Conservation (phyloP, 2,113 vertebrate genomes). For the Crotophaga sulcirostris region DNA sequence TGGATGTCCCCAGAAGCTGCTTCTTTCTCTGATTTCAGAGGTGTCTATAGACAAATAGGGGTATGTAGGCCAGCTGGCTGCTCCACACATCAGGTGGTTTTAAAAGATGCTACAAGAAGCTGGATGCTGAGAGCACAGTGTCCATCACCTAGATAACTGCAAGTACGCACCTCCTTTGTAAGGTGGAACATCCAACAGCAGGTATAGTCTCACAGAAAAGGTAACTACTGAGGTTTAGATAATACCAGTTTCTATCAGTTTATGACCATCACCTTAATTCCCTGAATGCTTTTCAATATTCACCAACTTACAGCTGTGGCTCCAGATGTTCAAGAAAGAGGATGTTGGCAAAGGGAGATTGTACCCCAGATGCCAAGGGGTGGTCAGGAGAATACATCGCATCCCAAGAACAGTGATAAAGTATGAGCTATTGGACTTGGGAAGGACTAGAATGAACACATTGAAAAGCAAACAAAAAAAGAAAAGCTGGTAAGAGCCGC, state of each 20-base stretch:
- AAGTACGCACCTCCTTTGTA: neutral
- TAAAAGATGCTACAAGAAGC: neutral
- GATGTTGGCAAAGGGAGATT: neutral
- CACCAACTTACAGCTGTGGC: neutral
- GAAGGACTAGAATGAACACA: neutral
- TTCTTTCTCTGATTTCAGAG: neutral
- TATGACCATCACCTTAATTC: neutral
- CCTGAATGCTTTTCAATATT: neutral
- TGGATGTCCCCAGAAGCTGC: neutral
- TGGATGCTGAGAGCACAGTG: neutral
- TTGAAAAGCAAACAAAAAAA: neutral
- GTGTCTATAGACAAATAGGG: neutral
- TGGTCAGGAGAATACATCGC: neutral
- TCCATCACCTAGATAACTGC: neutral
- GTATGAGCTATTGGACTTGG: neutral
- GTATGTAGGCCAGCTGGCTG: neutral
- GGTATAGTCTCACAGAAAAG: neutral
- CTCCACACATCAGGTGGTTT: neutral
- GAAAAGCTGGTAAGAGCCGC: neutral
- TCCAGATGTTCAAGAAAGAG: neutral
- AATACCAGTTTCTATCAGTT: neutral
- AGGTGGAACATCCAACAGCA: neutral
- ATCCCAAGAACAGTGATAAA: neutral
- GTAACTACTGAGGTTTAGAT: neutral
- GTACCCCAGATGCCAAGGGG: neutral